These are phyloP conservation scores for Paramormyrops kingsleyae DNA, from an alignment of 2,113 vertebrate genomes.

Conservation along the genomic window DNA sequence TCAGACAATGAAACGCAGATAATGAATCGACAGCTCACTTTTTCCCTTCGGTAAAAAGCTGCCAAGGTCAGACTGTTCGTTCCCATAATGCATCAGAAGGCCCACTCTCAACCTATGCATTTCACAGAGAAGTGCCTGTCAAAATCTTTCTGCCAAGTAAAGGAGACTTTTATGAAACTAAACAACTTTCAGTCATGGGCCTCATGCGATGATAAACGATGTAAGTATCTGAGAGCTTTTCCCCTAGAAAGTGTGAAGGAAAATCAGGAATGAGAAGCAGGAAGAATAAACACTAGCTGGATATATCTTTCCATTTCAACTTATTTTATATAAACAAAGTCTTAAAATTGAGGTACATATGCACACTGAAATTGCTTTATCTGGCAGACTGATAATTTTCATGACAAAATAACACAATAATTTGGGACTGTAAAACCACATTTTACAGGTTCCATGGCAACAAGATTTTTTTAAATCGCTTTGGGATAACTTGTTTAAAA, in stretches of 20 bases:
- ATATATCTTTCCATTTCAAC: background rate
- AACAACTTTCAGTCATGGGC: slow-evolving; percentile 32
- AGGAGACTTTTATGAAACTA: slow-evolving; percentile 40
- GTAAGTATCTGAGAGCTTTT: slow-evolving; percentile 26
- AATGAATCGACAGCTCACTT: background rate
- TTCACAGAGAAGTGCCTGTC: slow-evolving; percentile 24
- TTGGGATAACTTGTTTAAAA: background rate
- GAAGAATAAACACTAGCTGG: background rate
- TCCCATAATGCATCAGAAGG: slow-evolving; percentile 13
- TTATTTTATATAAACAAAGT: background rate
- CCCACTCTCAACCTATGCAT: slow-evolving; percentile 20
- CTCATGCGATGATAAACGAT: slow-evolving; percentile 37
- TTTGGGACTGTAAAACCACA: background rate
- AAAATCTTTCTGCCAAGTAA: slow-evolving; percentile 25
- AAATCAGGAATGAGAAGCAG: background rate
- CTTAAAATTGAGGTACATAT: background rate
- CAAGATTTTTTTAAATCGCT: background rate
- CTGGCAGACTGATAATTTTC: background rate
- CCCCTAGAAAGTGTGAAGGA: background rate
- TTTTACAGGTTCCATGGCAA: background rate
- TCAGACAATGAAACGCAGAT: slow-evolving; percentile 2
- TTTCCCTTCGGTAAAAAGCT: slow-evolving; percentile 5
- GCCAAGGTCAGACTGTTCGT: slow-evolving; percentile 24
- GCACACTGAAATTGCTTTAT: background rate
- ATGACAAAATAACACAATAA: background rate